Conservation (phyloP, 2,797 vertebrate species). For the Peromyscus eremicus region DNA sequence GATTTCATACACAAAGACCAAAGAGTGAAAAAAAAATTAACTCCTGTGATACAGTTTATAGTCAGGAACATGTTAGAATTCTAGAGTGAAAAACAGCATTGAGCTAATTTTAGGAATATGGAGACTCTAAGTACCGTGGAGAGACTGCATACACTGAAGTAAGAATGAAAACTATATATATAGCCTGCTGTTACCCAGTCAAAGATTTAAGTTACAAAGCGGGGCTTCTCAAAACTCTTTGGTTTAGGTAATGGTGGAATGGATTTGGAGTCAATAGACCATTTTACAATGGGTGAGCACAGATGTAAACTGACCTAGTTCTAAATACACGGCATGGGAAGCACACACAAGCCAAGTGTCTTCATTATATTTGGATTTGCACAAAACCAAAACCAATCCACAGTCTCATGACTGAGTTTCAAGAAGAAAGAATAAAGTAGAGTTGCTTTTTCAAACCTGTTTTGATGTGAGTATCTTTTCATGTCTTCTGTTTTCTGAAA, state of each 20-base stretch:
- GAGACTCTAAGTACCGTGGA: background rate
- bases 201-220: slow-evolving; percentile 41
- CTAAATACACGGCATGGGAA: slow-evolving; percentile 34
- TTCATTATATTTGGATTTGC: slow-evolving; percentile 16
- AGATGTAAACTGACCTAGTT: slow-evolving; percentile 6
- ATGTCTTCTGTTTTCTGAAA: slow-evolving; percentile 90
- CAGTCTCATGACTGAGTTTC: slow-evolving; percentile 43
- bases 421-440: slow-evolving; percentile 63
- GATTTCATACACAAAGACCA: background rate
- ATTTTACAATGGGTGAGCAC: slow-evolving; percentile 15
- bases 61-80: slow-evolving; percentile 33
- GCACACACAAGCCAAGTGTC: background rate
- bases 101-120: slow-evolving; percentile 41
- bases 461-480: slow-evolving; percentile 88
- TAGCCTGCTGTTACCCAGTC: background rate
- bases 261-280: slow-evolving; percentile 54
- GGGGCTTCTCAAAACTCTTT: slow-evolving; percentile 47
- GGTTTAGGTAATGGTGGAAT: background rate
- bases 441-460: slow-evolving; percentile 86
- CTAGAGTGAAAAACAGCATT: background rate
- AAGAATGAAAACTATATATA: background rate
- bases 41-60: slow-evolving; percentile 12
- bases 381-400: slow-evolving; percentile 59
- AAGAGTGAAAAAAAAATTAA: background rate
- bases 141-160: background rate